These are phyloP conservation scores for Chironomus striatipennis DNA, from an alignment of 1,140 invertebrate species.

Conservation along the genomic window DNA sequence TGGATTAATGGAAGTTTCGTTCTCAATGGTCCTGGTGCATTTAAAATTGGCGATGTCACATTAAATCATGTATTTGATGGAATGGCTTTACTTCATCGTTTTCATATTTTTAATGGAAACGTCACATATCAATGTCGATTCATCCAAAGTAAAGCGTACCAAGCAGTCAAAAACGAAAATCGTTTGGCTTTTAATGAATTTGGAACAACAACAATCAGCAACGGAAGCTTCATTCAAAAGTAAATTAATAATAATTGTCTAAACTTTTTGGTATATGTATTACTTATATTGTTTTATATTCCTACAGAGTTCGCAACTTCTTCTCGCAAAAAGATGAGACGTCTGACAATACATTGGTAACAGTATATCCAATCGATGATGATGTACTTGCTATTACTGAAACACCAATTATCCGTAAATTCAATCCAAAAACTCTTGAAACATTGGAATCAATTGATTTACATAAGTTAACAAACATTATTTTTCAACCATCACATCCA, in stretches of 20 bases:
- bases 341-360: slow-evolving; percentile 81
- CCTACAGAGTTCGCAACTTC: slow-evolving; percentile 51
- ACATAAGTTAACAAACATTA: slow-evolving; percentile 57
- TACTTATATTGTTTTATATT: slow-evolving; percentile 4
- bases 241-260: slow-evolving; percentile 21
- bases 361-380: slow-evolving; percentile 77
- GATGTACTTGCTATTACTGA: slow-evolving; percentile 77
- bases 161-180: slow-evolving; percentile 62
- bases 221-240: slow-evolving; percentile 67
- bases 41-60: slow-evolving; percentile 64
- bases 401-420: slow-evolving; percentile 63
- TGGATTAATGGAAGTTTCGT: slow-evolving; percentile 73
- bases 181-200: slow-evolving; percentile 79
- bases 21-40: slow-evolving; percentile 75
- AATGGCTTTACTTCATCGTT: slow-evolving; percentile 73
- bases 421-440: slow-evolving; percentile 57
- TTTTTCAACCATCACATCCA: slow-evolving; percentile 80
- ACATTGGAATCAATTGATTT: slow-evolving; percentile 60
- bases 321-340: slow-evolving; percentile 55
- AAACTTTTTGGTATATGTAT: background rate
- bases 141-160: slow-evolving; percentile 62
- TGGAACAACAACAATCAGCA: slow-evolving; percentile 70
- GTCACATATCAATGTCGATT: slow-evolving; percentile 76
- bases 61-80: slow-evolving; percentile 82
- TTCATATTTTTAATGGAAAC: slow-evolving; percentile 58